Evolutionary conservation across 1,140 invertebrate species (phyloP), one percentile per base, ranked within the genome.

Genomic region (Drosophila nasuta): DNA sequence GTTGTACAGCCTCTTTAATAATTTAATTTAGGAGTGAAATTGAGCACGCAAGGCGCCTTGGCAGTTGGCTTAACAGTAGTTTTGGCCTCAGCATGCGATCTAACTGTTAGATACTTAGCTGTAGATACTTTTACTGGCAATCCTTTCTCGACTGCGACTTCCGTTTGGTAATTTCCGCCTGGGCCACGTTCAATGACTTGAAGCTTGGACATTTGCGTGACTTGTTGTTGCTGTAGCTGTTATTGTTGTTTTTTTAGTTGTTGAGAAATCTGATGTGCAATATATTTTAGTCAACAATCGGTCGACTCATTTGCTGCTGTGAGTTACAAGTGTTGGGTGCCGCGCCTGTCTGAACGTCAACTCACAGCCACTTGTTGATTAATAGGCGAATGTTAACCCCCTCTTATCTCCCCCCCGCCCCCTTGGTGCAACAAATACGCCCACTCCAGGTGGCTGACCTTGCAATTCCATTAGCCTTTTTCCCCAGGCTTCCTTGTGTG

Each of bases 101-200:
- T 82, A 54, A 79, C 60, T 68, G 75, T 77, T 69, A 82, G 75
- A 87, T 76, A 67, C 43, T 57, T 48, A 43, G 11, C 41, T 43
- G 41, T 5, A 45, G 35, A 57, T 66, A 73, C 79, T 74, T 77
- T 88, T 68, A 79, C 76, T 62, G 43, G 68, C 72, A 68, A 82
- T 86, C 82, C 82, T 86, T 88, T 64, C 63, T 64, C 49, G 54
- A 56, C 81, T 83, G 82, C 80, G 58, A 56, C 81, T 83, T 88
- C 80, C 80, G 83, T 82, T 87, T 76, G 65, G 35, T 38, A 57
- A 45, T 64, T 88, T 87, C 83, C 83, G 81, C 48, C 67, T 17
- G 49, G 15, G 49, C 33, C 17, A 56, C 77, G 77, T 83, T 80
- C 77, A 83, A 83, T 73, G 81, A 83, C 81, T 82, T 48, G 45